Evolutionary conservation across 1,140 invertebrate species (phyloP), one percentile per base, ranked within the genome.

Genomic region (Dreissena polymorpha): DNA sequence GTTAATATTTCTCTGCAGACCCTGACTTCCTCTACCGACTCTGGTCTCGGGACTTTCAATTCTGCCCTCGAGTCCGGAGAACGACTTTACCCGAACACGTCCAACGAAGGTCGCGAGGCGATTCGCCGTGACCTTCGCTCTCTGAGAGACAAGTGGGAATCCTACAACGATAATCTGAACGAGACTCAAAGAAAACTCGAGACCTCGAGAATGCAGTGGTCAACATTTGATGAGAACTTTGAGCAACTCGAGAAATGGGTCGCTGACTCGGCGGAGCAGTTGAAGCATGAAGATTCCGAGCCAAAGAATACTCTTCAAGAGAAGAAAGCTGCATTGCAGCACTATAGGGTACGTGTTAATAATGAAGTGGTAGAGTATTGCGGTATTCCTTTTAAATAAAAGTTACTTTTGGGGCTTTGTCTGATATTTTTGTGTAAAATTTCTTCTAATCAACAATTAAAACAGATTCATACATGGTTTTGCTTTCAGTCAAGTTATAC

Each of bases 221-320:
- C 89, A 49, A 87, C 89, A 18, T 93, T 92, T 88, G 91, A 91
- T 84, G 92, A 92, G 29, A 91, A 89, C 81, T 90, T 87, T 87
- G 97, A 98, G 90, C 97, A 98, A 91, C 91, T 99, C 7, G 97
- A 96, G 0, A 96, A 97, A 90, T 99, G 98, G 98, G 91, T 99
- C 0, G 95, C 96, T 88, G 97, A 98, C 89, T 96, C 98, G n/a
- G 97, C 98, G 91, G 94, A 95, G 86, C 96, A 97, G 1, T 97
- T 99, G 95, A 96, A 96, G 86, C 16, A 60, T 23, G 95, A 96
- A 82, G 97, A 98, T 88, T 97, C 96, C 0, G 97, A 98, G 92
- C 93, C 97, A 1, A 98, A 98, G 92, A 95, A 95, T 0, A 97
- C 97, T 0, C 92, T 99, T 16, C 97, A 98, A 93, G 98, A 99